Base-by-base conservation (phyloP, 2,888 invertebrate species). In the Leucophenga montana region DNA sequence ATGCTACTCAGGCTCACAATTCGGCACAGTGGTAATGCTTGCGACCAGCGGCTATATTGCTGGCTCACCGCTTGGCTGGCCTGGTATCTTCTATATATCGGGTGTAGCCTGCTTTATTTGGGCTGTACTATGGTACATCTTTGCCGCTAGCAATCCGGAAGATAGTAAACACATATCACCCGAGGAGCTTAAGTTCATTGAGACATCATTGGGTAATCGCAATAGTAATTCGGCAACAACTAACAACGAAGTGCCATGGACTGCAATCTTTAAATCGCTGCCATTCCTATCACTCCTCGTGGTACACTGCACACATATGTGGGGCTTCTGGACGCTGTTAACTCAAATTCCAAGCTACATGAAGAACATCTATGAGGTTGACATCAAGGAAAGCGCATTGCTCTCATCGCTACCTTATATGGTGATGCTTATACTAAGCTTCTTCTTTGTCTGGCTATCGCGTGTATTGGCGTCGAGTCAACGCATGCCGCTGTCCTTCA, bases 311-410 rank as follows among this genome's bases (percentile, higher is more conserved):
- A 93, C 94, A 0, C 94, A 95, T 67, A 89, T 89, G 86, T 94
- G 94, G 91, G 95, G 95, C 22, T 95, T 94, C 88, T 95, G 95
- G 93, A 95, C 94, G 22, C 89, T 96, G 33, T 90, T 95, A 1
- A 95, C 95, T 0, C 93, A 95, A 87, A 93, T 95, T 83, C 95
- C 96, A 0, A 92, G 92, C 0, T 96, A 95, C 85, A 93, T 96
- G 92, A 92, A 91, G 74, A 90, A 91, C 69, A 93, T 95, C n/a
- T 90, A 95, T 11, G 89, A 90, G 46, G 93, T 92, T 73, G 90
- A 95, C 72, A 93, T 95, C 27, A 91, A 93, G 87, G 88, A 91
- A 91, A 94, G 93, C 77, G 93, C 94, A 13, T 80, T 92, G 8
- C 85, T 94, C 0, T 94, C 94, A 0, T 92, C 94, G 0, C 85